Conservation (phyloP, 2,113 vertebrate genomes). For the Lepisosteus oculatus region DNA sequence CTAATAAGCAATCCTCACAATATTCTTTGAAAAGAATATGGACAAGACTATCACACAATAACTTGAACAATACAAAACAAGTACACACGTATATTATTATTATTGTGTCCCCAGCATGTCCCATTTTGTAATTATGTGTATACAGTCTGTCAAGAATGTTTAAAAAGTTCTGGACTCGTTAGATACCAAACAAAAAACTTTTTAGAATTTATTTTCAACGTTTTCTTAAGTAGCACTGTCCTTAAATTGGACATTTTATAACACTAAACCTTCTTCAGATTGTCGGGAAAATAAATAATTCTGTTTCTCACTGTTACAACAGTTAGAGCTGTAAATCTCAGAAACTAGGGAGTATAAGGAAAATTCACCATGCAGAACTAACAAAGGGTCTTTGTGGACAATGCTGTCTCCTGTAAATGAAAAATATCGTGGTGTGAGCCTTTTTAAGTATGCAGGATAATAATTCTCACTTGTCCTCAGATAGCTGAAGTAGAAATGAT, state of each 20-base stretch:
- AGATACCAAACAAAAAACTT: too few species aligned
- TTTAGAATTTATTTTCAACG: neutral
- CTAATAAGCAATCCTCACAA: too few species aligned
- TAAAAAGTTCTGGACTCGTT: too few species aligned
- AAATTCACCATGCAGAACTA: slow-evolving; percentile 45
- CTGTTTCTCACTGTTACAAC: slow-evolving; percentile 20
- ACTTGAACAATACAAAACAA: too few species aligned
- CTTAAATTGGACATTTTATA: neutral
- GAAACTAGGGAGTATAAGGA: slow-evolving; percentile 15
- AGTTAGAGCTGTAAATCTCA: slow-evolving; percentile 23
- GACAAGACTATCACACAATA: too few species aligned
- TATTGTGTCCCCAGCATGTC: too few species aligned
- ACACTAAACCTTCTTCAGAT: neutral
- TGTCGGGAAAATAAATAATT: slow-evolving; percentile 3
- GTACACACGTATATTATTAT: too few species aligned
- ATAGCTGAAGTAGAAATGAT: slow-evolving; percentile 34
- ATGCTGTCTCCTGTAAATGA: slow-evolving; percentile 27
- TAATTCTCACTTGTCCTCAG: slow-evolving; percentile 30
- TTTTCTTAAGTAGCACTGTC: neutral
- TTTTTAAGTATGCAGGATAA: slow-evolving; percentile 18
- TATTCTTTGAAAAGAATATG: too few species aligned
- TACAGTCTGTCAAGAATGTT: too few species aligned
- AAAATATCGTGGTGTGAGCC: slow-evolving; percentile 17
- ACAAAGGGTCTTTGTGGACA: slow-evolving; percentile 39
- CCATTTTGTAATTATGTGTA: too few species aligned